These are phyloP conservation scores for Hestina assimilis DNA, from an alignment of 1,140 invertebrate species.

Conservation along the genomic window DNA sequence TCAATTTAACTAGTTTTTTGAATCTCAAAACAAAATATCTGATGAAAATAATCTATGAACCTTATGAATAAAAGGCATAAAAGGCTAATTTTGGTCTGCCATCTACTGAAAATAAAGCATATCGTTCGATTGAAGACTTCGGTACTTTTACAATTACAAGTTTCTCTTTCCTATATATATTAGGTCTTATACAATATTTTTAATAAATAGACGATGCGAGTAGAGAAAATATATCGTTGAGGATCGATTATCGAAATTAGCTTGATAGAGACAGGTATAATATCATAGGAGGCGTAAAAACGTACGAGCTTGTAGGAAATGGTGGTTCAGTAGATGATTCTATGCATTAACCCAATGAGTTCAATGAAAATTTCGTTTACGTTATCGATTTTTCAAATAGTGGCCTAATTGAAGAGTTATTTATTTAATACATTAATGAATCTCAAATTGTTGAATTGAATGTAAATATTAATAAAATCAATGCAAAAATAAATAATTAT, in stretches of 20 bases:
- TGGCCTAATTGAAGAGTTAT: constrained; percentile 28
- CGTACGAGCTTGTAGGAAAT: constrained; percentile 36
- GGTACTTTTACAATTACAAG: constrained; percentile 65
- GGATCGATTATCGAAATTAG: constrained; percentile 32
- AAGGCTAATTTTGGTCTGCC: constrained; percentile 59
- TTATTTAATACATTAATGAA: constrained; percentile 13
- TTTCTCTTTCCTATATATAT: constrained; percentile 75
- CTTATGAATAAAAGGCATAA: constrained; percentile 20
- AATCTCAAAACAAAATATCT: constrained; percentile 1
- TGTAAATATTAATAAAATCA: constrained; percentile 30
- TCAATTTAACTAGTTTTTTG: too few species aligned
- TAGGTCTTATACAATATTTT: constrained; percentile 74
- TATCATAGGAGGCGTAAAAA: constrained; percentile 31
- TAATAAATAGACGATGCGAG: constrained; percentile 42
- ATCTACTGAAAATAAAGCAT: constrained; percentile 73
- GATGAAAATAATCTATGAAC: constrained; percentile 8
- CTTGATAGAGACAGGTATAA: constrained; percentile 29
- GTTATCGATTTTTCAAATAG: constrained; percentile 13
- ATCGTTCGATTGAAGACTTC: constrained; percentile 74
- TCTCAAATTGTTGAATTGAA: constrained; percentile 24
- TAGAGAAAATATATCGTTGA: constrained; percentile 25
- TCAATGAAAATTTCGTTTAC: neutral
- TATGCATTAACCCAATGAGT: constrained; percentile 5
- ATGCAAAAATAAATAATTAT: constrained; percentile 10
- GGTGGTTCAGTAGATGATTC: constrained; percentile 26